These are phyloP conservation scores for Dolichoris vasculosae DNA, from an alignment of 1,140 invertebrate species.

Conservation along the genomic window DNA sequence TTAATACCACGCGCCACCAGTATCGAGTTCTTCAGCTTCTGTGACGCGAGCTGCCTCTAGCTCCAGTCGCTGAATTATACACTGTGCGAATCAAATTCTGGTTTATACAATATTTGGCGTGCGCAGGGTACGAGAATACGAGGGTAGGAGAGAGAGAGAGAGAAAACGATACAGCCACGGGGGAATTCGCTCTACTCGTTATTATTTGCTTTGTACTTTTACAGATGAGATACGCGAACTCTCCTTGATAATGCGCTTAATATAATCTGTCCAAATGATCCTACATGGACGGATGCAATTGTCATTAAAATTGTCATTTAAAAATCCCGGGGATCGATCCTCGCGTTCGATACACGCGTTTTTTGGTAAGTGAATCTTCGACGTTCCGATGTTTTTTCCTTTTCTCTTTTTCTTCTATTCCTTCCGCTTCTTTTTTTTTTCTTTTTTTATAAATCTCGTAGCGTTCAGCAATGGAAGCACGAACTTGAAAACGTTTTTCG, in stretches of 20 bases:
- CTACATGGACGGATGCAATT: neutral
- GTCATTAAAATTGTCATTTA: constrained; percentile 6
- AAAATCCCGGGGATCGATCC: neutral
- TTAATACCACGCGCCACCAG: neutral
- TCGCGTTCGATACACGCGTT: neutral
- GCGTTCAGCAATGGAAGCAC: too few species aligned
- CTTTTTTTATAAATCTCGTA: too few species aligned
- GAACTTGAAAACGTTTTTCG: too few species aligned
- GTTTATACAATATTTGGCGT: constrained; percentile 25
- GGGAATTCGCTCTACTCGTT: neutral
- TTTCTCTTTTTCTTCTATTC: too few species aligned
- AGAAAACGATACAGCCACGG: neutral
- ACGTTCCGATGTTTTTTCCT: neutral
- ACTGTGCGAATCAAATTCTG: constrained; percentile 21
- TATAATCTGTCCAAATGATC: constrained; percentile 9
- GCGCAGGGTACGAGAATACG: neutral
- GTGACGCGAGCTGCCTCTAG: neutral
- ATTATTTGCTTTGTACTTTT: constrained; percentile 23
- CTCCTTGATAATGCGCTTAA: constrained; percentile 7
- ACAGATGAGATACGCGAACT: neutral
- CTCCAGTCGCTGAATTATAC: neutral
- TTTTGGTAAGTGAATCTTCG: neutral
- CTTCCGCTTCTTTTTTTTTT: too few species aligned
- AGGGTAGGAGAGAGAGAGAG: too few species aligned
- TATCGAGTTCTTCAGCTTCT: neutral